phyloP scores from a whole-genome alignment of 2,888 invertebrate genomes.

The Seira ritae region DNA sequence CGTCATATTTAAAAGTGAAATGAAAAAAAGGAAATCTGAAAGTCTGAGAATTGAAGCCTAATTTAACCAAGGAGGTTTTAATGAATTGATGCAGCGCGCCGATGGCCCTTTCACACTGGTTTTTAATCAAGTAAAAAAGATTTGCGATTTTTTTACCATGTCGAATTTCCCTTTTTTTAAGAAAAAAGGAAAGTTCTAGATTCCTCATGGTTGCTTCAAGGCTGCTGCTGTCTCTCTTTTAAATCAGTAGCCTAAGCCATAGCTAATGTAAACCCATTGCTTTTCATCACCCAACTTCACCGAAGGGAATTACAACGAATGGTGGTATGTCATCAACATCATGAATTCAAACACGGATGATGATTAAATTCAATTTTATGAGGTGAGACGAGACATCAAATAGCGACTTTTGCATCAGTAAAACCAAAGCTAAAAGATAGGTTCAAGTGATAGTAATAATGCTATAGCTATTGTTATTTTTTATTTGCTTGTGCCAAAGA shows the following conservation, averaged over 20 bases:
- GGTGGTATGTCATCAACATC: no score
- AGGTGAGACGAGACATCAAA: not conserved
- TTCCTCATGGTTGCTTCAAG: slow-evolving; percentile 10
- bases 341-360: not conserved
- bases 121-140: not conserved
- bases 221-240: not conserved
- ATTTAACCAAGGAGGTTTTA: not conserved
- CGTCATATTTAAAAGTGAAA: no score
- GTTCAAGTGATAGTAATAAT: not conserved
- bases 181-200: not conserved
- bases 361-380: not conserved
- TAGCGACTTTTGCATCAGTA: not conserved
- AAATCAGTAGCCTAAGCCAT: not conserved
- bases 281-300: not conserved
- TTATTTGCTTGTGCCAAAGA: no score
- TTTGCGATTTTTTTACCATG: not conserved
- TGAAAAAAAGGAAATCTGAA: no score
- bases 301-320: no score
- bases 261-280: not conserved
- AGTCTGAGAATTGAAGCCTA: no score
- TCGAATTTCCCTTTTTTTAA: not conserved
- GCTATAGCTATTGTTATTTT: no score
- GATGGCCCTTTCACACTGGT: not conserved
- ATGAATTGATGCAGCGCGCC: not conserved
- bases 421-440: not conserved